phyloP scores from a whole-genome alignment of 2,113 vertebrate species.

The Pangasianodon hypophthalmus region DNA sequence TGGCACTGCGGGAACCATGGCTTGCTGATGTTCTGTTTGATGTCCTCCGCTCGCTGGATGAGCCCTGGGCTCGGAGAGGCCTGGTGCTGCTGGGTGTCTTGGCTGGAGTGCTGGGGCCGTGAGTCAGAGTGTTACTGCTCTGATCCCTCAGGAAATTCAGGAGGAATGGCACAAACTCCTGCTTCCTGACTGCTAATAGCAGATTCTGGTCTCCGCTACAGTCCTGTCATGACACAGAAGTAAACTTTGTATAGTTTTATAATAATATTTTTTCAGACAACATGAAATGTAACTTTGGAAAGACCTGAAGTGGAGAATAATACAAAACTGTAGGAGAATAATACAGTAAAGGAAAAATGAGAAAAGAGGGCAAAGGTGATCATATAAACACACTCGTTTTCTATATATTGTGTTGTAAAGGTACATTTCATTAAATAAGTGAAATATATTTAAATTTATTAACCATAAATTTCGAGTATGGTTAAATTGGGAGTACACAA shows the following conservation, averaged over 20 bases:
- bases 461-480: background rate
- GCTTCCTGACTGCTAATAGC: conserved; percentile 74
- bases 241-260: background rate
- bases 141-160: conserved; percentile 95
- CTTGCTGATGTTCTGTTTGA: conserved; percentile 58
- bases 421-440: background rate
- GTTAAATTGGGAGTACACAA: background rate
- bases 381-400: background rate
- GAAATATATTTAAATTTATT: too few relatives aligned
- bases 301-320: background rate
- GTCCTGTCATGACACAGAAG: conserved; percentile 65
- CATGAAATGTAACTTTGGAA: background rate
- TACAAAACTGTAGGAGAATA: background rate
- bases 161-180: conserved; percentile 92
- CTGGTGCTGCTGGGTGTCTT: conserved; percentile 82
- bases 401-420: background rate
- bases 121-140: conserved; percentile 86
- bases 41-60: conserved; percentile 63
- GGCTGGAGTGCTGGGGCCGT: conserved; percentile 90
- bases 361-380: background rate
- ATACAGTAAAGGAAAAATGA: background rate
- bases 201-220: conserved; percentile 52
- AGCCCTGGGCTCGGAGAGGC: conserved; percentile 59
- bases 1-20: conserved; percentile 64
- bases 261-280: background rate